phyloP scores from a whole-genome alignment of 2,888 invertebrate species.

The Nephrocerus scutellatus region DNA sequence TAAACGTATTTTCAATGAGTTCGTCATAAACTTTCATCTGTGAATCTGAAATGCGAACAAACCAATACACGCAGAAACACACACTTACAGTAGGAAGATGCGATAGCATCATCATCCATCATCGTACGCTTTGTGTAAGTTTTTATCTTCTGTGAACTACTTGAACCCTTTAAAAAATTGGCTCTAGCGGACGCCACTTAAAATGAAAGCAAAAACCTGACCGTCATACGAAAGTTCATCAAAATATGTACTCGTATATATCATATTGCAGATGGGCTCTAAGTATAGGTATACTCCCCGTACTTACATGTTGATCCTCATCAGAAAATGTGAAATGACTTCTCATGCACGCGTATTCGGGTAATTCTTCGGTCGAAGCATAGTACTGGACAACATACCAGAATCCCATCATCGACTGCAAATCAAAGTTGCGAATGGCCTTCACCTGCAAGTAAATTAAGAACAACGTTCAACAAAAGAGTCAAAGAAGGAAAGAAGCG shows the following conservation, averaged over 20 bases:
- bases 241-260: too few relatives aligned
- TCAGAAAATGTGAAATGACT: conserved; percentile 49
- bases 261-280: too few relatives aligned
- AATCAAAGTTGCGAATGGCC: conserved; percentile 71
- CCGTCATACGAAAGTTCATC: conserved; percentile 20
- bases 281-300: too few relatives aligned
- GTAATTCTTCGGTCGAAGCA: conserved; percentile 79
- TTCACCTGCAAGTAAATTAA: conserved; percentile 52
- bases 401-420: conserved; percentile 69
- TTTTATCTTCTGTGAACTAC: too few relatives aligned
- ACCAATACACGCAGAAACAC: conserved; percentile 18
- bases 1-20: too few relatives aligned
- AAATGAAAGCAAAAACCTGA: conserved; percentile 23
- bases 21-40: conserved; percentile 20
- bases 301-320: conserved; percentile 44
- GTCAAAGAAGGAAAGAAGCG: conserved; percentile 10
- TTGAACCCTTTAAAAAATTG: too few relatives aligned
- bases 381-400: conserved; percentile 87
- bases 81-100: too few relatives aligned
- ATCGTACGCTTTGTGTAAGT: too few relatives aligned
- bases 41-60: conserved; percentile 20
- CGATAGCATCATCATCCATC: too few relatives aligned
- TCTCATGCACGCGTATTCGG: conserved; percentile 79
- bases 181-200: too few relatives aligned
- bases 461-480: conserved; percentile 5